A percentile compares a stretch with the other conserved stretches of the same genome.
phyloP scores from a whole-genome alignment of 2,113 vertebrate genomes.

The Nerophis lumbriciformis region DNA sequence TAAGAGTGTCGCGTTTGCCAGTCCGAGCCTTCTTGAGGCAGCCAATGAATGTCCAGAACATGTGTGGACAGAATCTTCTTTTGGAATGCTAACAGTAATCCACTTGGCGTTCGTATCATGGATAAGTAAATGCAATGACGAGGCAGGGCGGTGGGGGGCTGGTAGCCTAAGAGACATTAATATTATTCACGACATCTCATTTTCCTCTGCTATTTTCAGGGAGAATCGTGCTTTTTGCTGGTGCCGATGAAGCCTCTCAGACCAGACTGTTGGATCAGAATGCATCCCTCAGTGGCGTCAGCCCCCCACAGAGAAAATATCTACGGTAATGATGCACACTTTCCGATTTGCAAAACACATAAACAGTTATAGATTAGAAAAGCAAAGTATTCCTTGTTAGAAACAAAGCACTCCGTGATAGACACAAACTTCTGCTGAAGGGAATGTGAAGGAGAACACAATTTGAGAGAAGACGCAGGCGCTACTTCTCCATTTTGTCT shows the following conservation, averaged over 20 bases:
- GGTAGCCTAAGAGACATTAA: constrained; percentile 31
- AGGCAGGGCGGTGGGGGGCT: constrained; percentile 13
- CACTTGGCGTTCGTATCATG: constrained; percentile 42
- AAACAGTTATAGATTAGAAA: constrained; percentile 30
- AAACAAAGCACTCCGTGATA: constrained; percentile 44
- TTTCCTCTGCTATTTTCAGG: constrained; percentile 36
- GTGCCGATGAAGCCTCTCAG: constrained; percentile 47
- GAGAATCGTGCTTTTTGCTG: constrained; percentile 52
- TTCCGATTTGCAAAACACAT: constrained; percentile 28
- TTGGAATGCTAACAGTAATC: constrained; percentile 57
- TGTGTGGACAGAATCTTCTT: constrained; percentile 40
- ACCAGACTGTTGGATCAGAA: constrained; percentile 22
- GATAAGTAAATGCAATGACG: constrained; percentile 28
- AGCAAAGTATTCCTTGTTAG: constrained; percentile 19
- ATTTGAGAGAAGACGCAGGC: constrained; percentile 54
- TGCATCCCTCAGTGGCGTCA: constrained; percentile 27
- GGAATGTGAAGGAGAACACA: constrained; percentile 67
- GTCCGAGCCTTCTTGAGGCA: constrained; percentile 48
- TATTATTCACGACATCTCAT: constrained; percentile 24
- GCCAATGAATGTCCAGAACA: constrained; percentile 48
- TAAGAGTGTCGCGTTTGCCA: constrained; percentile 51
- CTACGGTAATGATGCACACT: constrained; percentile 10
- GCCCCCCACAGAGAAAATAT: constrained; percentile 17
- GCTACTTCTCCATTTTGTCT: constrained; percentile 51
- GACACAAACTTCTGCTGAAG: constrained; percentile 52